These are phyloP conservation scores for Erythrolamprus reginae DNA, from an alignment of 2,113 vertebrate species.

Conservation along the genomic window DNA sequence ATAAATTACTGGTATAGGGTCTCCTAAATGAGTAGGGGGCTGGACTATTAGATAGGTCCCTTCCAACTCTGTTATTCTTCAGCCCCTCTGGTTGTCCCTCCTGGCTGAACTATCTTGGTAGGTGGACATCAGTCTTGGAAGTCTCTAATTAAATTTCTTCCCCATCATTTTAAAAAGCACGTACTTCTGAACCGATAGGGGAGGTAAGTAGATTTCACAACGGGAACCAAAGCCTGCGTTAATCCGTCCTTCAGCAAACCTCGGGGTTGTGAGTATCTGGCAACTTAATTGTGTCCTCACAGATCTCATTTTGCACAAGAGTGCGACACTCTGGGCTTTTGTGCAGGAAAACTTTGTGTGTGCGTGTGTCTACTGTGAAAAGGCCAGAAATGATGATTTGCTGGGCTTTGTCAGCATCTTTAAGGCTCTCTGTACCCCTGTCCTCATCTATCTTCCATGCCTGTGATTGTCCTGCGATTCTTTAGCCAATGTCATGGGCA, in stretches of 20 bases:
- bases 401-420: not conserved
- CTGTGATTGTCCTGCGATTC: not conserved
- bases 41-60: no score
- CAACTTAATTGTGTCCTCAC: conserved; percentile 27
- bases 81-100: no score
- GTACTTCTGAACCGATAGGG: no score
- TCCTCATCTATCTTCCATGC: not conserved
- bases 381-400: conserved; percentile 56
- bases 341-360: conserved; percentile 57
- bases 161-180: no score
- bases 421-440: conserved; percentile 20
- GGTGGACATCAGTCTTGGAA: no score
- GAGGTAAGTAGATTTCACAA: no score
- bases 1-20: no score
- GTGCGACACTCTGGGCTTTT: conserved; percentile 28
- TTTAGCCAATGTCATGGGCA: not conserved
- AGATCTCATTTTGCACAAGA: conserved; percentile 29
- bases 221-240: conserved; percentile 23
- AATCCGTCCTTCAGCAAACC: conserved; percentile 47
- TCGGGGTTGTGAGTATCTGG: fast-evolving
- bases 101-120: no score
- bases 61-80: no score
- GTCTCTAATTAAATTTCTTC: no score
- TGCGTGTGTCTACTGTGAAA: conserved; percentile 51
- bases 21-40: no score